A percentile compares a stretch with the other conserved stretches of the same genome.
phyloP scores from a whole-genome alignment of 2,797 vertebrate genomes.

The Chlorospingus semifuscus region DNA sequence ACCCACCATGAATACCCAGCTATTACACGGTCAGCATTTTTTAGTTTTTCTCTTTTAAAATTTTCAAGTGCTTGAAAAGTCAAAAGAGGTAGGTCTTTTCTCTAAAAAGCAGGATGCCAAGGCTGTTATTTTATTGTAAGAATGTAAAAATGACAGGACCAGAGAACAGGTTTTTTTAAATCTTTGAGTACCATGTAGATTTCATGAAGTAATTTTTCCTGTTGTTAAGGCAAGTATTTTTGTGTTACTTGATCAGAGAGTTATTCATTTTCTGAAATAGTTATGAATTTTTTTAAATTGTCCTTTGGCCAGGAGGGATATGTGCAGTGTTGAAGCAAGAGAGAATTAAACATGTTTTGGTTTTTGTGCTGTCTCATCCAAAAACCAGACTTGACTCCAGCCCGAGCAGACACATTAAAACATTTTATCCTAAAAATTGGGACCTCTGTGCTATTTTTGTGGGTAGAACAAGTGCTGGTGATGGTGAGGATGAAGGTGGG shows the following conservation, averaged over 20 bases:
- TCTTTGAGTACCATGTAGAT: not conserved
- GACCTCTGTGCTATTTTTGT: not conserved
- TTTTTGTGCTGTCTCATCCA: not conserved
- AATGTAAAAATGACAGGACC: conserved; percentile 58
- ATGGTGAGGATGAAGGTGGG: not conserved
- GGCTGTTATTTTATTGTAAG: conserved; percentile 66
- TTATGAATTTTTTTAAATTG: not conserved
- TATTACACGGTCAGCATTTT: conserved; percentile 80
- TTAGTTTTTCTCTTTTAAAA: conserved; percentile 65
- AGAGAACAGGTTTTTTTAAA: conserved; percentile 39
- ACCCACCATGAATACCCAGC: conserved; percentile 75
- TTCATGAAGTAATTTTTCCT: conserved; percentile 31
- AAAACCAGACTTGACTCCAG: not conserved
- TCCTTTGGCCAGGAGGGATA: not conserved
- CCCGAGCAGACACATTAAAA: fast-evolving
- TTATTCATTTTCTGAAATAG: not conserved
- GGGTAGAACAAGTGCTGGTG: not conserved
- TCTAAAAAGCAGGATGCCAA: conserved; percentile 55
- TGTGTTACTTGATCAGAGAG: not conserved
- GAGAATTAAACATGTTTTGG: not conserved
- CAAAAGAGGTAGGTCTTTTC: conserved; percentile 66
- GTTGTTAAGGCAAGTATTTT: conserved; percentile 17
- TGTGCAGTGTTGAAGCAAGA: not conserved
- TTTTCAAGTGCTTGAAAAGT: conserved; percentile 67
- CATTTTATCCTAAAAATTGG: not conserved